Evolutionary conservation across 2,888 invertebrate genomes (phyloP), one percentile per base, ranked within the genome.

Genomic region (Sesia bembeciformis): DNA sequence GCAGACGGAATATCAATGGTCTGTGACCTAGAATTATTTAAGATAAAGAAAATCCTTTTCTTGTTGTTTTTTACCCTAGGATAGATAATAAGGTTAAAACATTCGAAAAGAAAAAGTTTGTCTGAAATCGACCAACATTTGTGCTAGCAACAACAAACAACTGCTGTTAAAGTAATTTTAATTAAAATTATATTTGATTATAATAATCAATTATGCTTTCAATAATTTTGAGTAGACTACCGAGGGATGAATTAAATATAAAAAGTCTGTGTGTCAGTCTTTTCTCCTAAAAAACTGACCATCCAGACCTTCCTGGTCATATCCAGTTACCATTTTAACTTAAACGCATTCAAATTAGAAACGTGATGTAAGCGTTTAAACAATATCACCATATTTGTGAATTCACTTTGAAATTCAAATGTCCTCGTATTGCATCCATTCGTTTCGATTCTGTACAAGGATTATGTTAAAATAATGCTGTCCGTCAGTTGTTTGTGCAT

Each of bases 401-500:
- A 78, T 76, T 76, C 78, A 65, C 77, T 79, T 86, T 87, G 81
- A 84, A 87, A 85, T 88, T 88, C 84, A 87, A 83, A 84, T 84
- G 68, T 65, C 70, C 66, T 69, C 72, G 77, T 84, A 82, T 84
- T 83, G 81, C 82, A 76, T 80, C 79, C 80, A 83, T 85, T 81
- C 80, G 80, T 83, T 82, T 82, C 77, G 70, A 80, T 68, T 70
- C 80, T 78, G 67, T 76, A 84, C 87, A 86, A 84, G 83, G 85
- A 85, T 84, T 88, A 88, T 88, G 88, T 74, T 87, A 88, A 87
- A 85, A 85, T 83, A 84, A 84, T 84, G 66, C 86, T 79, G 82
- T 80, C 81, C 72, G 80, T 78, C 81, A 74, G 78, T 80, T 85
- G 84, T 84, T 84, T 84, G 86, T 87, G 88, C 84, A 87, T 86